Evolutionary conservation across 2,797 vertebrate genomes (phyloP).

Genomic region (Esox lucius): DNA sequence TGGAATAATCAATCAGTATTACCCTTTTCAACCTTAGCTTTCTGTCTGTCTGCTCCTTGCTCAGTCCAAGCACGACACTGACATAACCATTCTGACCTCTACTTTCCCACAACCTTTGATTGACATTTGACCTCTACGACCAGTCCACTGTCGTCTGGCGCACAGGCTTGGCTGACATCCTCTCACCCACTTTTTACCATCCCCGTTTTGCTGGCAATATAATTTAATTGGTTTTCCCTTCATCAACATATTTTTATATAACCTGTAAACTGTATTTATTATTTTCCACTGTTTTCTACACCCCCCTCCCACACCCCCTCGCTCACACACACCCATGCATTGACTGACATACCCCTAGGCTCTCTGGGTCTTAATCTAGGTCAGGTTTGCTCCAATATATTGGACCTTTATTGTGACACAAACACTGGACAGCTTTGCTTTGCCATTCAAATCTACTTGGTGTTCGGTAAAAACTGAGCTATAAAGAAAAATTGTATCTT

Average conservation of each 20-base stretch:
- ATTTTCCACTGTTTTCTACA: no score
- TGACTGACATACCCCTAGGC: no score
- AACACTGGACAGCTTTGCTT: neutral
- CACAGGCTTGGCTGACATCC: slow-evolving; percentile 1
- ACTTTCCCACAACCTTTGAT: slow-evolving; percentile 70
- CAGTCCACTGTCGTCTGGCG: slow-evolving; percentile 61
- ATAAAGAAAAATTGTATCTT: neutral
- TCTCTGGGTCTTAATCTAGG: neutral
- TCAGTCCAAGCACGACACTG: slow-evolving; percentile 52
- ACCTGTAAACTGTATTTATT: no score
- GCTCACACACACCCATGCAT: no score
- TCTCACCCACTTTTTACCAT: slow-evolving; percentile 43
- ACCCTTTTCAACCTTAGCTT: neutral
- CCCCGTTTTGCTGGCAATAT: slow-evolving; percentile 2
- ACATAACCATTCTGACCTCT: slow-evolving; percentile 54
- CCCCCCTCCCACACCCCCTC: no score
- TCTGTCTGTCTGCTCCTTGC: neutral
- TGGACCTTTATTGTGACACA: neutral
- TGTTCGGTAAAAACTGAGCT: neutral
- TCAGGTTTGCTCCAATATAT: slow-evolving; percentile 36
- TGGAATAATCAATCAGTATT: neutral
- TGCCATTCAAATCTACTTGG: neutral
- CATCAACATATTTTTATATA: no score
- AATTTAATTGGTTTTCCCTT: no score
- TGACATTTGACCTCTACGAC: slow-evolving; percentile 33